These are phyloP conservation scores for Rhogogaster chlorosoma DNA, from an alignment of 2,888 invertebrate genomes.

Conservation along the genomic window DNA sequence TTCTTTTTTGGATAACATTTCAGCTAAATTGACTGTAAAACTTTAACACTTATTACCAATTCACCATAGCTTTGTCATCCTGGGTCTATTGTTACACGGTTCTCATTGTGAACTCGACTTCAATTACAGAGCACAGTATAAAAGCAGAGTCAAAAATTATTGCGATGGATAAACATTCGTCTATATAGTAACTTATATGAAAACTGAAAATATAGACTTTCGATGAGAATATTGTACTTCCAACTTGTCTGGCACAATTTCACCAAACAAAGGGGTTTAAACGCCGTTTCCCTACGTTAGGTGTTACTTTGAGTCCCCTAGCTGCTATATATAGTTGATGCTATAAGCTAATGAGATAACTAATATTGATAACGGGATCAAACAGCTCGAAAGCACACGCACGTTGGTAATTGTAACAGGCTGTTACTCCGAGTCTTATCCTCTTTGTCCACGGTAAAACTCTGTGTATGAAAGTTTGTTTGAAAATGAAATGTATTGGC, in stretches of 20 bases:
- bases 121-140: not conserved
- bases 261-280: conserved; percentile 8
- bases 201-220: not conserved
- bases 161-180: not conserved
- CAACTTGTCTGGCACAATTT: not conserved
- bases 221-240: not conserved
- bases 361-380: conserved; percentile 44
- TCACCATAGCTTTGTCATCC: conserved; percentile 18
- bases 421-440: conserved; percentile 6
- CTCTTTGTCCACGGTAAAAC: not conserved
- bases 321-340: conserved; percentile 15
- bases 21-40: conserved; percentile 9
- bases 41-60: conserved; percentile 29
- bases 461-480: not conserved
- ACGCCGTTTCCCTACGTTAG: conserved; percentile 1
- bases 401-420: not conserved
- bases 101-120: conserved; percentile 29
- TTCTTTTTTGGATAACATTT: conserved; percentile 12
- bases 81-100: not conserved
- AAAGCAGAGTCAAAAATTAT: not conserved
- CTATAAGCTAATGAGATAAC: conserved; percentile 47
- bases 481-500: conserved; percentile 5
- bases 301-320: conserved; percentile 21
- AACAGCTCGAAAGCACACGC: conserved; percentile 22
- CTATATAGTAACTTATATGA: not conserved